Evolutionary conservation across 2,113 vertebrate species (phyloP), one percentile per base, ranked within the genome.

Genomic region (Cavia porcellus): DNA sequence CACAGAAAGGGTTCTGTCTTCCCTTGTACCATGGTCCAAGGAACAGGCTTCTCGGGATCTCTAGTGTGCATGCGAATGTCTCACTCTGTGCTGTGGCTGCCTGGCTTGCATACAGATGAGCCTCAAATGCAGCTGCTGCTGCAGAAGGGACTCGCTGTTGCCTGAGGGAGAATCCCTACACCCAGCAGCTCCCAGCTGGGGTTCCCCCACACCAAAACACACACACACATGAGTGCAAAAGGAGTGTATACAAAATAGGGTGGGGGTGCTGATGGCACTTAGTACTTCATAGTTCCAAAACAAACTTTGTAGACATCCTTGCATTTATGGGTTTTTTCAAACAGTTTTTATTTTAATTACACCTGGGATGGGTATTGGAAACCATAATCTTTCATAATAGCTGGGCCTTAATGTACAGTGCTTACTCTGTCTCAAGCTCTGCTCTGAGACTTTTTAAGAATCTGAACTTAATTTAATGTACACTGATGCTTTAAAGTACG

Each of bases 91-190:
- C 79, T 47, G 77, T 82, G 83, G 32, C 94, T 77, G 52, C 84
- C 68, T 15, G 89, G 70, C n/a, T 55, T 83, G 96, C 90, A 95
- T 93, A 96, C 92, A 90, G 86, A 97, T 93, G 68, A 97, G 93
- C n/a, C 52, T 57, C n/a, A 81, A 85, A 61, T 2, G 59, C 4
- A 5, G 50, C 32, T 2, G 50, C 77, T 30, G 9, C 86, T 55
- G 14, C 52, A 15, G 22, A 30, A 11, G 42, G 17, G 30, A 12
- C 72, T 7, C 2, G 25, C 74, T 72, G 7, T 6, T 57, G 75
- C 17, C 42, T 87, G 47, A 79, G 25, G 42, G 83, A 90, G 57
- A 85, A 50, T 74, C 79, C 50, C 45, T 83, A 45, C 9, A 57
- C 42, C 52, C 68, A 30, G 66, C 20, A 47, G 70, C 32, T 79